These are phyloP conservation scores for Platynereis dumerilii DNA, from an alignment of 2,888 invertebrate species.

Conservation along the genomic window DNA sequence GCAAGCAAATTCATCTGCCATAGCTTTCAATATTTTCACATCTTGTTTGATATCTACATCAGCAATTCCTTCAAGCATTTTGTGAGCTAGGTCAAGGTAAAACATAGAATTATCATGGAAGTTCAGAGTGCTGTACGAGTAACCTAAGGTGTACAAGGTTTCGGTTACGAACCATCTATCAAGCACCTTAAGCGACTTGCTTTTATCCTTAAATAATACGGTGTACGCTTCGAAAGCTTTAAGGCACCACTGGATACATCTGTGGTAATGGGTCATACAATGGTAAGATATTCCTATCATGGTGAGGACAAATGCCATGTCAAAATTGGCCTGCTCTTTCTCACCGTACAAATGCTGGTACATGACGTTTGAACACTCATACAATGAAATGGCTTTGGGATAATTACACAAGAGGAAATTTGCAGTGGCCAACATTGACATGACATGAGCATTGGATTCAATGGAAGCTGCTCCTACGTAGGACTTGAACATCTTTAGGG, in stretches of 20 bases:
- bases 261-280: conserved; percentile 58
- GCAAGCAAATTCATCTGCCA: conserved; percentile 57
- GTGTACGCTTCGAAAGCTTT: conserved; percentile 58
- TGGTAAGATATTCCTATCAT: conserved; percentile 57
- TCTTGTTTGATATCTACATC: conserved; percentile 23
- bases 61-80: conserved; percentile 40
- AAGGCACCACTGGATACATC: conserved; percentile 58
- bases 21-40: conserved; percentile 24
- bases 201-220: conserved; percentile 50
- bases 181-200: conserved; percentile 50
- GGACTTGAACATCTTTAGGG: conserved; percentile 50
- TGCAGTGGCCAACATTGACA: conserved; percentile 59
- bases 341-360: conserved; percentile 52
- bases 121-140: conserved; percentile 55
- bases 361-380: conserved; percentile 57
- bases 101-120: conserved; percentile 57
- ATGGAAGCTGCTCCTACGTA: conserved; percentile 47
- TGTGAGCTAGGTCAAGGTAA: conserved; percentile 52
- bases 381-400: conserved; percentile 57
- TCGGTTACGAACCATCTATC: conserved; percentile 60
- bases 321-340: conserved; percentile 42
- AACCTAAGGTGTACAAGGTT: conserved; percentile 58
- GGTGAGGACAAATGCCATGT: conserved; percentile 55
- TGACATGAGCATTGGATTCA: conserved; percentile 57
- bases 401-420: conserved; percentile 59